phyloP scores from a whole-genome alignment of 2,113 vertebrate species.

The Acanthisitta chloris region DNA sequence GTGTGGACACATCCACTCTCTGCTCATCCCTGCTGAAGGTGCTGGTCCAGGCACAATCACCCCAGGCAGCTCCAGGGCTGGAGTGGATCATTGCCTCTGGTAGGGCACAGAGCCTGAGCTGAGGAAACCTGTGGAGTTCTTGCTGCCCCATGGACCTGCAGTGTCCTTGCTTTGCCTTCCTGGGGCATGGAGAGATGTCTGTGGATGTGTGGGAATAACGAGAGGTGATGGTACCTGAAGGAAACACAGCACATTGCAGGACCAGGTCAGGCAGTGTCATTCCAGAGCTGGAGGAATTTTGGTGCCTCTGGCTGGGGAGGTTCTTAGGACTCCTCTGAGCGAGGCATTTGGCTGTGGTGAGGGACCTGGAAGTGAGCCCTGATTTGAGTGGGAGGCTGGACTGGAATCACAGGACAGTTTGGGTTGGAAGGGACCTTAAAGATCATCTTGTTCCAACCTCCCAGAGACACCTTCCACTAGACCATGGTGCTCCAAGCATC shows the following conservation, averaged over 20 bases:
- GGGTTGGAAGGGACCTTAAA: neutral
- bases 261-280: neutral
- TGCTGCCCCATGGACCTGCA: neutral
- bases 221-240: neutral
- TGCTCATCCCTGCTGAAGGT: rapidly evolving
- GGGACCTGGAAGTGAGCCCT: neutral
- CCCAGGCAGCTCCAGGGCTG: neutral
- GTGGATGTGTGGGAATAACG: rapidly evolving
- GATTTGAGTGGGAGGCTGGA: neutral
- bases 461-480: neutral
- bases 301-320: neutral
- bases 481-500: neutral
- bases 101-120: neutral
- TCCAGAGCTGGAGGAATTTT: neutral
- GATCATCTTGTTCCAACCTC: neutral
- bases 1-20: neutral
- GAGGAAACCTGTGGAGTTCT: rapidly evolving
- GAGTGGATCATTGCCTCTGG: neutral
- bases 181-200: neutral
- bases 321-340: neutral
- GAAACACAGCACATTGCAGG: neutral
- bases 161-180: neutral
- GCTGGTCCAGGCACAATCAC: neutral
- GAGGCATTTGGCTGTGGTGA: rapidly evolving
- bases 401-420: neutral